These are phyloP conservation scores for Cichlasoma orientale DNA, from an alignment of 2,797 vertebrate genomes.

Conservation along the genomic window DNA sequence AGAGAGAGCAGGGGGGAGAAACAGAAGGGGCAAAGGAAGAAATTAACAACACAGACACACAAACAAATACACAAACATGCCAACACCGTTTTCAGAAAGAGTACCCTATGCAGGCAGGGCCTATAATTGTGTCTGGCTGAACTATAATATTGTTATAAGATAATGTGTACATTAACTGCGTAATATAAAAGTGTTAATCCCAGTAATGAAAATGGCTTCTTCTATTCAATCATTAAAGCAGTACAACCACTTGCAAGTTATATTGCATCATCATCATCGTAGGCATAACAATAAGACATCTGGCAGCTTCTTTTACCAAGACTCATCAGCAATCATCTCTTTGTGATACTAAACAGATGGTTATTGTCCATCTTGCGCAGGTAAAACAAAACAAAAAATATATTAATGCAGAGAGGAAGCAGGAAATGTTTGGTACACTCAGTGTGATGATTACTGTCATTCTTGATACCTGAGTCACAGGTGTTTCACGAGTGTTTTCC, in stretches of 20 bases:
- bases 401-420: not conserved
- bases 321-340: not conserved
- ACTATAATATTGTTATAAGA: too few relatives aligned
- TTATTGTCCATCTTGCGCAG: not conserved
- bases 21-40: not conserved
- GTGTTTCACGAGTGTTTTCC: not conserved
- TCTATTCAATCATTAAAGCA: not conserved
- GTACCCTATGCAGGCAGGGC: fast-evolving
- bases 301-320: not conserved
- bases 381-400: not conserved
- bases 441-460: not conserved
- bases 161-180: too few relatives aligned
- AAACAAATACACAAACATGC: not conserved
- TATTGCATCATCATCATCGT: not conserved
- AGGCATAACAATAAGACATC: not conserved
- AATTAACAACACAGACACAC: not conserved
- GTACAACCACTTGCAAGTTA: not conserved
- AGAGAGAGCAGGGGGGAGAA: not conserved
- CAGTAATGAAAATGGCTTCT: not conserved
- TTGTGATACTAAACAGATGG: not conserved
- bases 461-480: not conserved
- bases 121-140: not conserved
- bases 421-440: not conserved
- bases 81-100: not conserved
- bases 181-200: too few relatives aligned